Conservation (phyloP, 2,113 vertebrate genomes). For the Neotragus pygmaeus region DNA sequence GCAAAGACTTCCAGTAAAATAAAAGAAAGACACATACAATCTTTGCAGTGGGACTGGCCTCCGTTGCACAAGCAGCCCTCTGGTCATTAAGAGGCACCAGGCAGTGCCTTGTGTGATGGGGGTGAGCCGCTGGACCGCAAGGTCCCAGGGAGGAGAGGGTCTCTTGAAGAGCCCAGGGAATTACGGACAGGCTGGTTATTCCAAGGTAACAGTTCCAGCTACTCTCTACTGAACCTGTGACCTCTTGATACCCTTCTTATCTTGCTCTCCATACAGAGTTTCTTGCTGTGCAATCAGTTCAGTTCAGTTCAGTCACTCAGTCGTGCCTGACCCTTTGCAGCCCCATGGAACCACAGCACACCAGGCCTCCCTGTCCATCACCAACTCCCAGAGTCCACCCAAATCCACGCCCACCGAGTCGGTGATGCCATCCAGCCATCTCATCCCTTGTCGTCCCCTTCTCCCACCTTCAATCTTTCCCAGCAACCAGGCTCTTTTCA, state of each 20-base stretch:
- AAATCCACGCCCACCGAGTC: no score
- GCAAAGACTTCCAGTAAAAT: slow-evolving; percentile 75
- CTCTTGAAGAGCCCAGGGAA: not conserved
- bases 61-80: slow-evolving; percentile 34
- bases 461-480: no score
- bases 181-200: not conserved
- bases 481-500: no score
- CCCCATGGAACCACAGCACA: no score
- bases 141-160: not conserved
- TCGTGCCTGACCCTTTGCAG: no score
- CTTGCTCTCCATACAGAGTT: not conserved
- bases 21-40: slow-evolving; percentile 65
- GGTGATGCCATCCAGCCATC: no score
- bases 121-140: not conserved
- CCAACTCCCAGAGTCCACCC: no score
- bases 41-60: slow-evolving; percentile 55
- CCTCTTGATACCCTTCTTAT: not conserved
- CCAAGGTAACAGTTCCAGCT: not conserved
- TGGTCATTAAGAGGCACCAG: not conserved
- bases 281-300: not conserved
- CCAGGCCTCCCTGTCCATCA: no score
- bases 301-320: no score
- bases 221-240: not conserved
- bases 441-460: no score
- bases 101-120: not conserved